A percentile compares a stretch with the other conserved stretches of the same genome.
Conservation (phyloP, 2,888 invertebrate species). For the Scrobipalpa atriplicella region DNA sequence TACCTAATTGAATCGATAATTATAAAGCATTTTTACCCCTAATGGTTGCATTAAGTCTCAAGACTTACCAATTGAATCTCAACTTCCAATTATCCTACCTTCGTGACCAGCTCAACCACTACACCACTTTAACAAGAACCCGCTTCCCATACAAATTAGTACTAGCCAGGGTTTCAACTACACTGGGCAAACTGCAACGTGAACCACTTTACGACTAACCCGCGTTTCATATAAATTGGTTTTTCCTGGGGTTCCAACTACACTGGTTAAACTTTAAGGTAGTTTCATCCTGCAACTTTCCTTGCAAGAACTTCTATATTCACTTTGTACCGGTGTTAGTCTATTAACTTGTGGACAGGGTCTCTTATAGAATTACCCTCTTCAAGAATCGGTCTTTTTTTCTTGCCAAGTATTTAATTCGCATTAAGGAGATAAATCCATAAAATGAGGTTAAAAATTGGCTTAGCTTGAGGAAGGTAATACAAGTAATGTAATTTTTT, state of each 20-base stretch:
- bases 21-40: background rate
- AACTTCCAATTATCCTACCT: slow-evolving; percentile 17
- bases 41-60: background rate
- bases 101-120: slow-evolving; percentile 1
- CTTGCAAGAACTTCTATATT: slow-evolving; percentile 58
- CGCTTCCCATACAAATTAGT: background rate
- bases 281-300: slow-evolving; percentile 45
- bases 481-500: background rate
- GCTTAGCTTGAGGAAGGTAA: slow-evolving; percentile 11
- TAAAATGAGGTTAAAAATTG: slow-evolving; percentile 2
- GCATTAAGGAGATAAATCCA: slow-evolving; percentile 4
- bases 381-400: slow-evolving; percentile 35
- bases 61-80: background rate
- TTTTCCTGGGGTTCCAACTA: background rate
- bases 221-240: background rate
- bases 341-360: slow-evolving; percentile 72
- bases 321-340: slow-evolving; percentile 72
- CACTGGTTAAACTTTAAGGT: slow-evolving; percentile 18
- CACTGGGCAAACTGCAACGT: background rate
- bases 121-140: background rate
- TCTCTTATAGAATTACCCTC: slow-evolving; percentile 69
- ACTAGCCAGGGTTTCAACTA: background rate
- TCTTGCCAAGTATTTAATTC: slow-evolving; percentile 21
- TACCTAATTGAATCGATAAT: too few species aligned
- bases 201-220: background rate